Evolutionary conservation across 1,140 invertebrate species (phyloP), one percentile per base, ranked within the genome.

Genomic region (Scaptomyza pallida): DNA sequence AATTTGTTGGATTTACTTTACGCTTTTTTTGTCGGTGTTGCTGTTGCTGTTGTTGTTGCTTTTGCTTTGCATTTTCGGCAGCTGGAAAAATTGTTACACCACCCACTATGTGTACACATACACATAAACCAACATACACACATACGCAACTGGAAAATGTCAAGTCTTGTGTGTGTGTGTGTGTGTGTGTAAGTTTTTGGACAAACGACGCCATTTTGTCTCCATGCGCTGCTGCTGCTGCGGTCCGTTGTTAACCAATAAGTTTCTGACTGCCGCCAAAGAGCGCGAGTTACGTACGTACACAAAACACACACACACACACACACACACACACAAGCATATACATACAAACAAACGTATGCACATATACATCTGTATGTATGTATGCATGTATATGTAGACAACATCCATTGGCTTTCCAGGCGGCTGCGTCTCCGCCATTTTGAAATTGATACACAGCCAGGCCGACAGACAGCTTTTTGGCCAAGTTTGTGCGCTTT

Each of bases 231-330:
- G 5, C 26, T 35, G 5, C 9, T 43, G 55, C n/a, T 37, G 10
- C 26, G 33, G 26, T 37, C 12, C 64, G 75, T 85, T 79, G 75
- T 72, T 79, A 85, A 72, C 80, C 80, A 85, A 85, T 83, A 83
- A 79, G 80, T 83, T 83, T 75, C 60, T 64, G 69, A 85, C 56
- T 85, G 78, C 76, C 80, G 76, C 80, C 75, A 85, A 85, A 85
- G 80, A 85, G 72, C 80, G 80, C 80, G 76, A 73, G 64, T 23
- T 63, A 79, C 79, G 71, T 57, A 74, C 62, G 70, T 26, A 30
- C 40, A 70, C 43, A 61, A n/a, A n/a, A n/a, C 77, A 75, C 61
- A 74, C 62, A 75, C 35, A 30, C 40, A 70, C 43, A 61, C 41
- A 54, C 45, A 55, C 40, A 55, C 47, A 40, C 21, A 70, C n/a